Conservation (phyloP, 2,888 invertebrate species). For the Limnephilus marmoratus region DNA sequence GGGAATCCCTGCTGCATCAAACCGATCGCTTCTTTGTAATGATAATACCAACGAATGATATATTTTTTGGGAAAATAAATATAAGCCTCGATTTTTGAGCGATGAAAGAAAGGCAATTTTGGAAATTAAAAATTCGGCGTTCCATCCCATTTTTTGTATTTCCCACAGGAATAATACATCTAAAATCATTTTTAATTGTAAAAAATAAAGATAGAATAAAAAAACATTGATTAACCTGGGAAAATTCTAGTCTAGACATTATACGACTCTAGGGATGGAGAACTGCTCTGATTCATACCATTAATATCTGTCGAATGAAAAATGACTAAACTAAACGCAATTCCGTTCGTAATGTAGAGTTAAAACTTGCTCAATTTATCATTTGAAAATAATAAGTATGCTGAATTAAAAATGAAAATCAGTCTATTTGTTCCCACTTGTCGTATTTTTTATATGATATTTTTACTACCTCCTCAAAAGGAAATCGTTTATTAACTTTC, state of each 20-base stretch:
- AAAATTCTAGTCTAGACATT: background rate
- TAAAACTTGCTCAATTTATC: background rate
- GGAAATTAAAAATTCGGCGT: background rate
- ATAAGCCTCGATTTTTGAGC: background rate
- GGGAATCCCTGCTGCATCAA: slow-evolving; percentile 48
- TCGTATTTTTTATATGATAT: background rate
- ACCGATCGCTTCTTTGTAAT: slow-evolving; percentile 42
- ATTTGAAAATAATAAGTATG: background rate
- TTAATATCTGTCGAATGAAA: slow-evolving; percentile 2
- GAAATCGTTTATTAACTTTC: background rate
- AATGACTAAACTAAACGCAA: background rate
- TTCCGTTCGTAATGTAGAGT: background rate
- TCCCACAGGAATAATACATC: background rate
- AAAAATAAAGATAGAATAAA: background rate
- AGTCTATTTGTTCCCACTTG: background rate
- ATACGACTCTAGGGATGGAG: slow-evolving; percentile 2
- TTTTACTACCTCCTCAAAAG: background rate
- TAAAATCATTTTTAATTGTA: background rate
- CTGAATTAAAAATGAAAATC: background rate
- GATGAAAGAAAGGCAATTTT: slow-evolving; percentile 13
- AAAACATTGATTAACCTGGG: background rate
- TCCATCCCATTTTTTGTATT: background rate
- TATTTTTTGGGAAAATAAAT: background rate
- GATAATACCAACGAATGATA: slow-evolving; percentile 23
- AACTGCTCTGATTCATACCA: background rate